Percentiles rank a stretch among this genome's conserved stretches.
Conservation (phyloP, 2,113 vertebrate genomes). For the Tragelaphus scriptus region DNA sequence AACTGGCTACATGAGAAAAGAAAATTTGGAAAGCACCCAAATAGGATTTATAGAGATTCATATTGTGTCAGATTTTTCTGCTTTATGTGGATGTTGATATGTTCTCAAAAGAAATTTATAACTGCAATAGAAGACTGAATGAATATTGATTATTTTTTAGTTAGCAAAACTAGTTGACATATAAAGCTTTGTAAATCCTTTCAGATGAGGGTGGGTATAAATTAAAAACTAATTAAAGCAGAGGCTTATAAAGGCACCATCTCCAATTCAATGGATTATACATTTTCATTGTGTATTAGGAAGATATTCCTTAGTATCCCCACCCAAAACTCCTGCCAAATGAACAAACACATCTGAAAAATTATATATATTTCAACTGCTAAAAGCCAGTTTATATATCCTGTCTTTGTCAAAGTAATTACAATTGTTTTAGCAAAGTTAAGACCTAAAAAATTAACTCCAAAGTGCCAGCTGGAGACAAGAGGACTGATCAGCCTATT, state of each 20-base stretch:
- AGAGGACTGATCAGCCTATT: background rate
- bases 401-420: background rate
- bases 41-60: conserved; percentile 23
- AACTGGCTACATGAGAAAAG: background rate
- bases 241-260: conserved; percentile 1
- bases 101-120: conserved; percentile 62
- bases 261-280: background rate
- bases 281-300: background rate
- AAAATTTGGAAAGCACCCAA: background rate
- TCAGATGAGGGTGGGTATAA: conserved; percentile 41
- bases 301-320: background rate
- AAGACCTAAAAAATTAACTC: background rate
- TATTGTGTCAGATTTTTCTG: conserved; percentile 25
- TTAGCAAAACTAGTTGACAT: conserved; percentile 59
- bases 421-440: background rate
- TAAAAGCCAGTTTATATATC: background rate
- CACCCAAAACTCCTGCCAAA: background rate
- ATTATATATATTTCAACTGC: background rate
- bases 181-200: conserved; percentile 59
- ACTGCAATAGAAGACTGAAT: conserved; percentile 47
- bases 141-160: conserved; percentile 69
- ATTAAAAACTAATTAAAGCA: conserved; percentile 63
- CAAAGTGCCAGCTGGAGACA: background rate
- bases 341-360: background rate
- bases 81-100: conserved; percentile 29